Percentiles rank a stretch among this genome's conserved stretches.
These are phyloP conservation scores for Mamestra configurata DNA, from an alignment of 1,140 invertebrate species.

Conservation along the genomic window DNA sequence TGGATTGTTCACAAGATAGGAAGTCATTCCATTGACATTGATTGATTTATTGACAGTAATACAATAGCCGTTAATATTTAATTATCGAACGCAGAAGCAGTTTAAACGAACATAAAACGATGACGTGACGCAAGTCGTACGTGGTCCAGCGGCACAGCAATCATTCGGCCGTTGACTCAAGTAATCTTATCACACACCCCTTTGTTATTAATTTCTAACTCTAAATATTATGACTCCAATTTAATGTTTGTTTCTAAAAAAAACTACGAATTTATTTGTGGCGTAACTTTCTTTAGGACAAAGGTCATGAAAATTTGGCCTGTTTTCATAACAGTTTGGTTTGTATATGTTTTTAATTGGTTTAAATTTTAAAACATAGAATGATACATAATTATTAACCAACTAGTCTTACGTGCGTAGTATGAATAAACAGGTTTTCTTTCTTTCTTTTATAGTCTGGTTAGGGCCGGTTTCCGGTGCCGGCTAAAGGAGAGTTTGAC, in stretches of 20 bases:
- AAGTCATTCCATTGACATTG: not conserved
- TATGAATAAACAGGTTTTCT: no score
- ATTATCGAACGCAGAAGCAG: conserved; percentile 9
- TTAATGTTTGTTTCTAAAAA: not conserved
- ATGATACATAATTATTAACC: no score
- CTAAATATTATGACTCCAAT: conserved; percentile 44
- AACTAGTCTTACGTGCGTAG: no score
- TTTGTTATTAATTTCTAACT: conserved; percentile 54
- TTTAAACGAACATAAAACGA: conserved; percentile 20
- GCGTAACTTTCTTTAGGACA: not conserved
- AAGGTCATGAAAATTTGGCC: not conserved
- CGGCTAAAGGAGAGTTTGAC: no score
- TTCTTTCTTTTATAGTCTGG: no score
- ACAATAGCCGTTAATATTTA: not conserved
- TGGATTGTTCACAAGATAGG: not conserved
- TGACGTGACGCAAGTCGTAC: conserved; percentile 10
- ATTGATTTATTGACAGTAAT: not conserved
- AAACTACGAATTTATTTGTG: no score
- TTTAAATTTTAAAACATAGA: no score
- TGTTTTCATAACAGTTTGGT: no score
- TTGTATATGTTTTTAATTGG: no score
- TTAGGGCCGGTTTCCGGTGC: no score
- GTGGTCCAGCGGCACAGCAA: conserved; percentile 37
- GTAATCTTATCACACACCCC: conserved; percentile 43
- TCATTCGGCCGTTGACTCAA: conserved; percentile 45